phyloP scores from a whole-genome alignment of 2,113 vertebrate species.

The Aspidoscelis tigris region DNA sequence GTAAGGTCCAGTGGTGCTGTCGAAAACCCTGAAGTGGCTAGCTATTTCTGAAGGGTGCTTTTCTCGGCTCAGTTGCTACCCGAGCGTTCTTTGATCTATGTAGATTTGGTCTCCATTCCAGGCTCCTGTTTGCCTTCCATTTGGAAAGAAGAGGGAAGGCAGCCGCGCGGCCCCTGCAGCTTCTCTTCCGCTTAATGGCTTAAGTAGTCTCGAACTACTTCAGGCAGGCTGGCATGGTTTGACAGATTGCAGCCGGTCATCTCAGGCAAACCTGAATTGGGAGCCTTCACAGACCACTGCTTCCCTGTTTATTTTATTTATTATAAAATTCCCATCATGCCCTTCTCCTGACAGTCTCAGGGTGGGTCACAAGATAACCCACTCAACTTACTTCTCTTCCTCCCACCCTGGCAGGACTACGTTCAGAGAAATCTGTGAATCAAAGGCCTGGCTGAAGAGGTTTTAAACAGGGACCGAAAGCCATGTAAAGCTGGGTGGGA shows the following conservation, averaged over 20 bases:
- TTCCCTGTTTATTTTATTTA: background rate
- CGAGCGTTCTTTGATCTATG: background rate
- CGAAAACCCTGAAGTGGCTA: too few relatives aligned
- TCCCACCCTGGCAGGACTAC: too few relatives aligned
- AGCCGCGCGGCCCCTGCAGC: background rate
- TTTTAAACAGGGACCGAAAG: too few relatives aligned
- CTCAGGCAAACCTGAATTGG: background rate
- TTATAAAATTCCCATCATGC: too few relatives aligned
- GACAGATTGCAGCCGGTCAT: background rate
- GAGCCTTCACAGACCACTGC: background rate
- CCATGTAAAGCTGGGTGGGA: too few relatives aligned
- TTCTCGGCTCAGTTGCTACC: too few relatives aligned
- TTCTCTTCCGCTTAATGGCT: background rate
- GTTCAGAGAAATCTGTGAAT: too few relatives aligned
- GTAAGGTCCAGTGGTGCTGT: conserved; percentile 66
- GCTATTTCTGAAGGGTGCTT: too few relatives aligned
- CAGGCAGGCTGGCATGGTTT: background rate
- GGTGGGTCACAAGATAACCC: too few relatives aligned
- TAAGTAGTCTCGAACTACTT: background rate
- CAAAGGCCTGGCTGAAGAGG: background rate
- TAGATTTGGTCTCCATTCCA: background rate
- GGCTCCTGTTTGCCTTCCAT: background rate
- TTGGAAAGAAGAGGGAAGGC: background rate
- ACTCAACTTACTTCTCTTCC: too few relatives aligned
- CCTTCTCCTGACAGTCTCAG: too few relatives aligned